These are phyloP conservation scores for Sebastes iracundus DNA, from an alignment of 2,797 vertebrate species.

Conservation along the genomic window DNA sequence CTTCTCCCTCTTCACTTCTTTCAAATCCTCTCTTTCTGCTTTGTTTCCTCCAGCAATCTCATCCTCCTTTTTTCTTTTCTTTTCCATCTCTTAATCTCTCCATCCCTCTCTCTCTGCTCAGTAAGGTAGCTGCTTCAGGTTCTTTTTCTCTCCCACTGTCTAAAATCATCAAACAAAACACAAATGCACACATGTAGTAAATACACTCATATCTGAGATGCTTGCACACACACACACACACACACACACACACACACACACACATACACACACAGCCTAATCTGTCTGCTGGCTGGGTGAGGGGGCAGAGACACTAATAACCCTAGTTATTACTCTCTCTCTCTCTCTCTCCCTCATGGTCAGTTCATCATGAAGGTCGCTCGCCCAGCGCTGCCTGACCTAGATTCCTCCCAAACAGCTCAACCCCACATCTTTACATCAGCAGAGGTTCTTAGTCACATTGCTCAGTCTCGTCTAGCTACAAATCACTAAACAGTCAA, in stretches of 20 bases:
- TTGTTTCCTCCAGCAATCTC: background rate
- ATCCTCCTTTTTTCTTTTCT: background rate
- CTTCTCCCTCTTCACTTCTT: background rate
- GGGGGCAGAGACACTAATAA: slow-evolving; percentile 38
- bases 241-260: slow-evolving; percentile 5
- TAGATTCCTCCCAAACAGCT: slow-evolving; percentile 57
- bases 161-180: slow-evolving; percentile 14
- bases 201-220: slow-evolving; percentile 8
- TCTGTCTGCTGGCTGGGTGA: slow-evolving; percentile 31
- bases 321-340: slow-evolving; percentile 28
- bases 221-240: background rate
- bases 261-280: slow-evolving; percentile 5
- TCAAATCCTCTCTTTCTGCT: background rate
- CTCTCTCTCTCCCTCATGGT: slow-evolving; percentile 29
- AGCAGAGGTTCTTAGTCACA: slow-evolving; percentile 54
- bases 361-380: slow-evolving; percentile 30
- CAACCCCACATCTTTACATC: slow-evolving; percentile 34
- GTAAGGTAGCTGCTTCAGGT: slow-evolving; percentile 21
- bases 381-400: slow-evolving; percentile 57
- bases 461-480: background rate
- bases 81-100: background rate
- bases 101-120: background rate
- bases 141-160: background rate
- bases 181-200: background rate
- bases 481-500: background rate